Conservation (phyloP, 2,888 invertebrate species). For the Teleiodes luculella region DNA sequence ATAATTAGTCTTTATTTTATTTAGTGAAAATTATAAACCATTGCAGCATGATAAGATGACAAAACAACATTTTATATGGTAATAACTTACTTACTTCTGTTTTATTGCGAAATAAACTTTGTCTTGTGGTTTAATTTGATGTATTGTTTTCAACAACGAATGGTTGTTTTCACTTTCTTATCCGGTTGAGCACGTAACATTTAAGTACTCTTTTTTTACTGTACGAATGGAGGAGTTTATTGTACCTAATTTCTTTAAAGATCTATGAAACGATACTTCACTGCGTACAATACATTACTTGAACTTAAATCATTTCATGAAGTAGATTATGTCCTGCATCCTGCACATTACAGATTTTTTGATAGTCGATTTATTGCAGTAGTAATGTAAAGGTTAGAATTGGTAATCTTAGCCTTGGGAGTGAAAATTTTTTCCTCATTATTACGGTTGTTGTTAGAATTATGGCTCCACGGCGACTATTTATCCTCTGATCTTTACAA, state of each 20-base stretch:
- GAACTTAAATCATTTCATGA: neutral
- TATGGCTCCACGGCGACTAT: neutral
- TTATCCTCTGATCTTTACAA: neutral
- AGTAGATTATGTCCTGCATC: neutral
- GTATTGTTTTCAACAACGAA: neutral
- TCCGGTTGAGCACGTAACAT: slow-evolving; percentile 23
- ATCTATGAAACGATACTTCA: no score
- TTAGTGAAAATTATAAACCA: neutral
- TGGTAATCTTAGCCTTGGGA: neutral
- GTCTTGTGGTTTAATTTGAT: neutral
- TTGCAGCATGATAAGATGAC: neutral
- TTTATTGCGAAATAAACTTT: neutral
- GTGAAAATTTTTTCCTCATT: neutral
- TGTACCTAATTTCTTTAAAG: neutral
- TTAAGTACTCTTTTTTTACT: neutral
- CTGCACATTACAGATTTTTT: neutral
- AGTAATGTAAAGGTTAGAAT: neutral
- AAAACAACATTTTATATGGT: neutral
- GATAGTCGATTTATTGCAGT: neutral
- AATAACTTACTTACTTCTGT: neutral
- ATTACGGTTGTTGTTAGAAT: neutral
- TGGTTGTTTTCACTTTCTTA: slow-evolving; percentile 29
- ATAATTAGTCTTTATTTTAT: no score
- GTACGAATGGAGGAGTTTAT: neutral
- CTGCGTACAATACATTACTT: neutral